Percentiles rank a stretch among this genome's conserved stretches.
These are phyloP conservation scores for Spodoptera exigua DNA, from an alignment of 2,888 invertebrate species.

Conservation along the genomic window DNA sequence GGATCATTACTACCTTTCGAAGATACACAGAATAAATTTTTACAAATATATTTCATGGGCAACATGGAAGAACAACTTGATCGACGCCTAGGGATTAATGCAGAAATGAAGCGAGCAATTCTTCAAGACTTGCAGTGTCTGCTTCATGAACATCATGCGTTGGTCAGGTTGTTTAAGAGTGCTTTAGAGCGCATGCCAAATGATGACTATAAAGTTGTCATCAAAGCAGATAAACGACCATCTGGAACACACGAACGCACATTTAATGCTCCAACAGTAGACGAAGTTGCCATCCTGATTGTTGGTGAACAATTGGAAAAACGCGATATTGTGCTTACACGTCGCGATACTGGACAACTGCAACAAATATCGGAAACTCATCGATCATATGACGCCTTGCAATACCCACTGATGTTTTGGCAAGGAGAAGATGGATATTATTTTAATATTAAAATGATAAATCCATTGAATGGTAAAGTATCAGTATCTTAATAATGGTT, in stretches of 20 bases:
- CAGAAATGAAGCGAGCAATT: neutral
- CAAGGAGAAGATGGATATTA: slow-evolving; percentile 5
- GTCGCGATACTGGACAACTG: neutral
- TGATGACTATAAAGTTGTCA: slow-evolving; percentile 1
- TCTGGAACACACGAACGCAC: neutral
- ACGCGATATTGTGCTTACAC: neutral
- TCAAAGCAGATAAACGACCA: slow-evolving; percentile 1
- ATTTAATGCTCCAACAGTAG: slow-evolving; percentile 1
- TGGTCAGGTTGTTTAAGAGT: slow-evolving; percentile 4
- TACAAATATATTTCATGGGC: slow-evolving; percentile 9
- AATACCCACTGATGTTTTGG: too few relatives aligned
- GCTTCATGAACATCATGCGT: neutral
- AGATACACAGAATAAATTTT: slow-evolving; percentile 1
- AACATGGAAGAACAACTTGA: slow-evolving; percentile 3
- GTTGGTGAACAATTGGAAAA: slow-evolving; percentile 2
- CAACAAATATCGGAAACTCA: slow-evolving; percentile 1
- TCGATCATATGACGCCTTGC: too few relatives aligned
- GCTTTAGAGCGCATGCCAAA: neutral
- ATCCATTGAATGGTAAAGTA: slow-evolving; percentile 4
- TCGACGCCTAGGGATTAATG: neutral
- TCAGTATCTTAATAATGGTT: slow-evolving; percentile 1
- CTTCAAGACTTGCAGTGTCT: neutral
- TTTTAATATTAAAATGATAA: slow-evolving; percentile 5
- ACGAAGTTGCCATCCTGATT: slow-evolving; percentile 4
- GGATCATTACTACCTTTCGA: neutral